phyloP scores from a whole-genome alignment of 1,140 invertebrate species.

The Coenobita brevimanus region DNA sequence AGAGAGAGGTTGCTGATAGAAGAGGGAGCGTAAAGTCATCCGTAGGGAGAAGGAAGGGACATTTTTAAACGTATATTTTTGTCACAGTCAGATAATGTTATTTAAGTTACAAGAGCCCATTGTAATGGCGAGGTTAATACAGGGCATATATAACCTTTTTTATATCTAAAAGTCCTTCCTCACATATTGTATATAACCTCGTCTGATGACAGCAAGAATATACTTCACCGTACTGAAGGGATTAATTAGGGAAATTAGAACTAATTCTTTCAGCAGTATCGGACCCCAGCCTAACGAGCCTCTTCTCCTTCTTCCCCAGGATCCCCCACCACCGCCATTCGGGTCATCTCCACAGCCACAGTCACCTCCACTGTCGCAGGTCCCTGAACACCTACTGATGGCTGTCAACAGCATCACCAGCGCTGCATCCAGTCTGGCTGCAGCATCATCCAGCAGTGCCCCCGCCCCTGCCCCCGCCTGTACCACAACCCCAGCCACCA shows the following conservation, averaged over 20 bases:
- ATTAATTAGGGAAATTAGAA: too few relatives aligned
- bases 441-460: slow-evolving; percentile 3
- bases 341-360: slow-evolving; percentile 51
- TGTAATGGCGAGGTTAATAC: too few relatives aligned
- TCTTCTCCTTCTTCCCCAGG: slow-evolving; percentile 31
- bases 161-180: too few relatives aligned
- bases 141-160: too few relatives aligned
- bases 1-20: background rate
- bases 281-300: background rate
- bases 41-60: background rate
- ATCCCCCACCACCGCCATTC: slow-evolving; percentile 49
- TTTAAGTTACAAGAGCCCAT: too few relatives aligned
- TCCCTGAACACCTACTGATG: slow-evolving; percentile 63
- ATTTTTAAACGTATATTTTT: too few relatives aligned
- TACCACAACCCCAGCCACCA: slow-evolving; percentile 6
- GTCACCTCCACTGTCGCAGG: slow-evolving; percentile 57
- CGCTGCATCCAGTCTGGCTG: slow-evolving; percentile 32
- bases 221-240: too few relatives aligned
- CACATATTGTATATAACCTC: too few relatives aligned
- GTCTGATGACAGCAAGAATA: too few relatives aligned
- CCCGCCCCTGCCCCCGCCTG: background rate
- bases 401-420: slow-evolving; percentile 65
- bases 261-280: too few relatives aligned
- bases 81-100: too few relatives aligned
- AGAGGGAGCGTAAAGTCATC: background rate